Base-by-base conservation (phyloP, 2,797 vertebrate genomes). In the Scyliorhinus canicula region DNA sequence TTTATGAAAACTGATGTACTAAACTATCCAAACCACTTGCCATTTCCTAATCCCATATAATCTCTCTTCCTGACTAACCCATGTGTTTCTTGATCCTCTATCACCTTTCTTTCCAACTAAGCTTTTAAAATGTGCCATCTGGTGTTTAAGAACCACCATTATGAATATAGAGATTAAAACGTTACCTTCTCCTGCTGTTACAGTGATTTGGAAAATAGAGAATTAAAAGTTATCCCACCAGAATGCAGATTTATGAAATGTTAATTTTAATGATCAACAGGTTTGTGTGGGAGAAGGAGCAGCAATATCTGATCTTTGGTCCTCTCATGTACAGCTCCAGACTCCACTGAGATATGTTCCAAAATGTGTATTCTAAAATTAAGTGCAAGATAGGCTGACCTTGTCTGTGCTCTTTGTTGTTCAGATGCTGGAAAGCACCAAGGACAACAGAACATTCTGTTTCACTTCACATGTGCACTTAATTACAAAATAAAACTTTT, bases 381-480 rank as follows among this genome's bases (percentile, higher is more conserved):
- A 90, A 82, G 26, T 65, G 60, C 60, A 44, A 65, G 63, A 65
- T 44, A 91, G 60, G 8, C n/a, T 65, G 60, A 44, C 88, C 60
- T 65, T 65, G 55, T n/a, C 55, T 35, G 35, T 63, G 35, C 31
- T 40, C 57, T 60, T 60, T 21, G 55, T 93, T 69, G 65, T 11
- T 93, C 67, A 52, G 67, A 11, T 71, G n/a, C 67, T 71, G 93
- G 65, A 74, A 63, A 52, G 19, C 69, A 52, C 50, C 67, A 52
- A 74, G 67, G 93, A 74, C 50, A 94, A 94, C 65, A n/a, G 93
- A 74, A 94, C 93, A 94, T 19, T 28, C 26, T 28, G 40, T 69
- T 71, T 91, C 57, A 44, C 65, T 94, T 55, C 28, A 74, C 50
- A 31, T 93, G 26, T 71, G 26, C 6, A 12, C 11, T 94, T 93